These are phyloP conservation scores for Xenotilapia longispinis DNA, from an alignment of 2,113 vertebrate genomes.

Conservation along the genomic window DNA sequence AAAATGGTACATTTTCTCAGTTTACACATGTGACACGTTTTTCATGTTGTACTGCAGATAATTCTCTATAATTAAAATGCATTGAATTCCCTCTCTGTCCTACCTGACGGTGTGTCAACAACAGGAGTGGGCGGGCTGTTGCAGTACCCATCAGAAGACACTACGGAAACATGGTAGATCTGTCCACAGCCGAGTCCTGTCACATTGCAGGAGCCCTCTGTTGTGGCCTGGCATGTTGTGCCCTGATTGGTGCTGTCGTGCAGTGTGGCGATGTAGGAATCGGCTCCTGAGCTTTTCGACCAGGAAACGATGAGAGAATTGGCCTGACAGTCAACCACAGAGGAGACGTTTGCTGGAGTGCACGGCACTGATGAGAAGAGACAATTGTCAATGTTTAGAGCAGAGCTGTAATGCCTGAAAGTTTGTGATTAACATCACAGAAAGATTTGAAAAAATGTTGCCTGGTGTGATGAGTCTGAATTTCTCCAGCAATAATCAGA, in stretches of 20 bases:
- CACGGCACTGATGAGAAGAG: constrained; percentile 63
- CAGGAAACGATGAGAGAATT: constrained; percentile 59
- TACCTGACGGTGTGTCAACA: constrained; percentile 56
- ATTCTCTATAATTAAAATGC: not conserved
- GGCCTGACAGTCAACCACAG: constrained; percentile 42
- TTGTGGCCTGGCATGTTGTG: constrained; percentile 59
- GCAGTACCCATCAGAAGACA: constrained; percentile 68
- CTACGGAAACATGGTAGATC: constrained; percentile 61
- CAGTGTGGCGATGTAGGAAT: constrained; percentile 60
- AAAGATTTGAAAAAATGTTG: not conserved
- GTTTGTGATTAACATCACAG: not conserved
- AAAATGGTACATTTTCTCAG: not conserved
- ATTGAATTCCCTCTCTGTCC: not conserved
- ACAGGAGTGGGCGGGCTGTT: constrained; percentile 42
- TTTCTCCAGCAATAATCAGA: not conserved
- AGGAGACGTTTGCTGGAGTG: constrained; percentile 36
- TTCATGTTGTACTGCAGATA: accelerated
- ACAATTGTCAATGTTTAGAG: not conserved
- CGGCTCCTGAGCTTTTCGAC: constrained; percentile 56
- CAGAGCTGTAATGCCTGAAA: no score
- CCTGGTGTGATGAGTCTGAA: not conserved
- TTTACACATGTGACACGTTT: not conserved
- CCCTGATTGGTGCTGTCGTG: constrained; percentile 38
- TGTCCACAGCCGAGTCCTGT: constrained; percentile 61
- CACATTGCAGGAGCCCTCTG: constrained; percentile 52